phyloP scores from a whole-genome alignment of 2,797 vertebrate genomes.

The Ctenopoma multispine region DNA sequence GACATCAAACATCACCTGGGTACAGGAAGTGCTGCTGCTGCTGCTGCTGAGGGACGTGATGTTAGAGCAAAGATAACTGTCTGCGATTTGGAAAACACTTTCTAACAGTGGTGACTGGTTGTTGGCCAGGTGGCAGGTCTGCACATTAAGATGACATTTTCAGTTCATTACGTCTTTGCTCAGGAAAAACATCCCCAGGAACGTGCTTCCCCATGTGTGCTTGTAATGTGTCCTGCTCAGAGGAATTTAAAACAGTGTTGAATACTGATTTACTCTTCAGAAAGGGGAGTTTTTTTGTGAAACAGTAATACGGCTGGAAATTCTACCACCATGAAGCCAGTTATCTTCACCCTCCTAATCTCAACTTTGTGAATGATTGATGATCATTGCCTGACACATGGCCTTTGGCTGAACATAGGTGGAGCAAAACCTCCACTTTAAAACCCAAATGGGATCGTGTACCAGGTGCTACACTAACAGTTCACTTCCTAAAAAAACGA shows the following conservation, averaged over 20 bases:
- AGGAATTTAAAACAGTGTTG: too few species aligned
- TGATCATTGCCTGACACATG: too few species aligned
- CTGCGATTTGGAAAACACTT: too few species aligned
- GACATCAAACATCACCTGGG: slow-evolving; percentile 30
- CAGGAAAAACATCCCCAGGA: not conserved
- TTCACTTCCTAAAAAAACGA: not conserved
- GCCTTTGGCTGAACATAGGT: too few species aligned
- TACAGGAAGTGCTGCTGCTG: slow-evolving; percentile 4
- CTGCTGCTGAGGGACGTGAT: not conserved
- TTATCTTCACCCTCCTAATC: too few species aligned
- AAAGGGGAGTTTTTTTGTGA: too few species aligned
- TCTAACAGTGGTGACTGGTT: not conserved
- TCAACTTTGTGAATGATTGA: too few species aligned
- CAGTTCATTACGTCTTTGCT: not conserved
- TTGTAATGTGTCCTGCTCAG: not conserved
- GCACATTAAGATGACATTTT: slow-evolving; percentile 2
- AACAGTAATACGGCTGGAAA: too few species aligned
- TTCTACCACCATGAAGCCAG: too few species aligned
- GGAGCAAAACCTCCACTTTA: not conserved
- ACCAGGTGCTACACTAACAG: too few species aligned
- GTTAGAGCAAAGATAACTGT: not conserved
- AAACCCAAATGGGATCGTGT: not conserved
- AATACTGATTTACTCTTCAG: too few species aligned
- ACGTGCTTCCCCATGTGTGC: not conserved
- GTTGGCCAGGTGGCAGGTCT: not conserved